These are phyloP conservation scores for Dicerorhinus sumatrensis DNA, from an alignment of 2,113 vertebrate species.

Conservation along the genomic window DNA sequence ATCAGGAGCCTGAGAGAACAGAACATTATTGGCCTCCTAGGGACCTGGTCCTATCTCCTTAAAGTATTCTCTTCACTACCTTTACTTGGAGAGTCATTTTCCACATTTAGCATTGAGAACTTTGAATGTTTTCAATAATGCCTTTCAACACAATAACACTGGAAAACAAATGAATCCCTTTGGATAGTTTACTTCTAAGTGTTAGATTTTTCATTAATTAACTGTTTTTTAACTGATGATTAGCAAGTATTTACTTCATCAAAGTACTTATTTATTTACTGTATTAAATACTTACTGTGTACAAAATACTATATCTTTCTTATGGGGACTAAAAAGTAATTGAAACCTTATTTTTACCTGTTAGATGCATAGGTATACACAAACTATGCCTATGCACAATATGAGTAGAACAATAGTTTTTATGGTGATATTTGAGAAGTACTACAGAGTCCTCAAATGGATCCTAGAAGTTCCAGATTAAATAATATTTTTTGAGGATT, in stretches of 20 bases:
- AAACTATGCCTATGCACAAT: background rate
- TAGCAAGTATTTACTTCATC: slow-evolving; percentile 37
- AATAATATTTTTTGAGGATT: slow-evolving; percentile 1
- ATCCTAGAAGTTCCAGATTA: background rate
- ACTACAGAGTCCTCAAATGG: background rate
- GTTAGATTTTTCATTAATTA: background rate
- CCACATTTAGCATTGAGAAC: slow-evolving; percentile 16
- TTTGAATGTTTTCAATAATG: background rate
- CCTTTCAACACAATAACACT: background rate
- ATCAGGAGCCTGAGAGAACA: slow-evolving; percentile 41
- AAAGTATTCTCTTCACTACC: background rate
- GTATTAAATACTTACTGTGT: background rate
- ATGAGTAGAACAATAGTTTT: background rate
- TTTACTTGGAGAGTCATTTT: slow-evolving; percentile 22
- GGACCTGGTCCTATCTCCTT: background rate
- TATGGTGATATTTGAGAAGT: background rate
- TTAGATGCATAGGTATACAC: background rate
- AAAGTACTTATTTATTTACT: slow-evolving; percentile 6
- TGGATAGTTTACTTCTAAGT: background rate
- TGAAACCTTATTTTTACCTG: background rate
- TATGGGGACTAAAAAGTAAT: background rate
- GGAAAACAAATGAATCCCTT: background rate
- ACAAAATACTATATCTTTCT: background rate
- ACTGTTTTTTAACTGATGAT: background rate
- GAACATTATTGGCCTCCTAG: slow-evolving; percentile 34